Conservation (phyloP, 2,797 vertebrate genomes). For the Eidolon dupreanum region DNA sequence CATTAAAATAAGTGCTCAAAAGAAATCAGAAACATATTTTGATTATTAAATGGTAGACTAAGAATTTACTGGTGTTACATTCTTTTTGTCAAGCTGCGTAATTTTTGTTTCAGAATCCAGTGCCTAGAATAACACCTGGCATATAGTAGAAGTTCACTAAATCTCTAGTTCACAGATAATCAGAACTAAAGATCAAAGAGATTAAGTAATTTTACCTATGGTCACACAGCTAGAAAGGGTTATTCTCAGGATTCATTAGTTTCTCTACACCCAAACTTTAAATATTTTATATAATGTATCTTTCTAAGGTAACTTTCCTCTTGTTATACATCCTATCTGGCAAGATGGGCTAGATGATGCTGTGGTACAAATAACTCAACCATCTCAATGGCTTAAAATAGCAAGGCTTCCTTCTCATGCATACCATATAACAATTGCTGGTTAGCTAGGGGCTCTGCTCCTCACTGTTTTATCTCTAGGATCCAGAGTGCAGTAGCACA, state of each 20-base stretch:
- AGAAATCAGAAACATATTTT: neutral
- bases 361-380: neutral
- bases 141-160: neutral
- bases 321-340: neutral
- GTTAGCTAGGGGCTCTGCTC: neutral
- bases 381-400: neutral
- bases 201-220: neutral
- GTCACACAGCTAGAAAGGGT: neutral
- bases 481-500: neutral
- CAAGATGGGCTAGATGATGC: neutral
- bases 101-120: neutral
- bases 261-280: neutral
- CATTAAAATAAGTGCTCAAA: neutral
- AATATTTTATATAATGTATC: neutral
- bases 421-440: neutral
- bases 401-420: rapidly evolving
- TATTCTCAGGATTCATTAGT: neutral
- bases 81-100: neutral
- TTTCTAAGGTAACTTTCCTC: neutral
- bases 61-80: neutral
- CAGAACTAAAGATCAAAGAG: neutral
- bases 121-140: neutral
- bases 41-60: neutral
- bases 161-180: neutral
- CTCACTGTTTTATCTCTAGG: neutral